These are phyloP conservation scores for Drosophila longiperda DNA, from an alignment of 2,888 invertebrate genomes.

Conservation along the genomic window DNA sequence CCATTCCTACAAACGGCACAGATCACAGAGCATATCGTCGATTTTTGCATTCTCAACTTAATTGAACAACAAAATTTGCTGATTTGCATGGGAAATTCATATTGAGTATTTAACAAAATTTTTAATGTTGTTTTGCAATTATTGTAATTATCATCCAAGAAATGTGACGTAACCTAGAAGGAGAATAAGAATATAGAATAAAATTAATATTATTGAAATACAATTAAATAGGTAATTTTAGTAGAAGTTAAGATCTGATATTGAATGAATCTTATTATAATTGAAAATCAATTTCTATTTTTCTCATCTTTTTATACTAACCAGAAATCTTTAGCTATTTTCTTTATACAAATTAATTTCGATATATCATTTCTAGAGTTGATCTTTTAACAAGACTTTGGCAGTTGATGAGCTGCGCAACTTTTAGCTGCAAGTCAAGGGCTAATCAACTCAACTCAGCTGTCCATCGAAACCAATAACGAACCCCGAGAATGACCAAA, in stretches of 20 bases:
- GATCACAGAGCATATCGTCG: constrained; percentile 36
- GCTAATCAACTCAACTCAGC: constrained; percentile 48
- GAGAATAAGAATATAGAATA: not conserved
- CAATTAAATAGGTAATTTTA: too few relatives aligned
- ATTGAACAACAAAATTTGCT: constrained; percentile 46
- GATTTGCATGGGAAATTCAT: constrained; percentile 67
- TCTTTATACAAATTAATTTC: not conserved
- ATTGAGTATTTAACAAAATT: constrained; percentile 23
- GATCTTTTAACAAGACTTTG: constrained; percentile 15
- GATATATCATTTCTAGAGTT: not conserved
- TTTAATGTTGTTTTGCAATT: constrained; percentile 11
- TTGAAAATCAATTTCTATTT: not conserved
- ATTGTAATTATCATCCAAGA: constrained; percentile 48
- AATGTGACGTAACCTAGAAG: not conserved
- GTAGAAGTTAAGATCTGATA: too few relatives aligned
- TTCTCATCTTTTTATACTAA: not conserved
- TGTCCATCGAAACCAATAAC: constrained; percentile 43
- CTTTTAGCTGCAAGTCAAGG: constrained; percentile 14
- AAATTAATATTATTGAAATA: not conserved
- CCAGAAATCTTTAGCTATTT: not conserved
- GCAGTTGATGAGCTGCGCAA: constrained; percentile 9
- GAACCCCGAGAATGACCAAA: constrained; percentile 29
- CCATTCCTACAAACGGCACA: constrained; percentile 30
- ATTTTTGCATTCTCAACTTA: constrained; percentile 51
- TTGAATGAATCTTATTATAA: too few relatives aligned